Evolutionary conservation across 2,888 invertebrate species (phyloP).

Genomic region (Tholera decimalis): DNA sequence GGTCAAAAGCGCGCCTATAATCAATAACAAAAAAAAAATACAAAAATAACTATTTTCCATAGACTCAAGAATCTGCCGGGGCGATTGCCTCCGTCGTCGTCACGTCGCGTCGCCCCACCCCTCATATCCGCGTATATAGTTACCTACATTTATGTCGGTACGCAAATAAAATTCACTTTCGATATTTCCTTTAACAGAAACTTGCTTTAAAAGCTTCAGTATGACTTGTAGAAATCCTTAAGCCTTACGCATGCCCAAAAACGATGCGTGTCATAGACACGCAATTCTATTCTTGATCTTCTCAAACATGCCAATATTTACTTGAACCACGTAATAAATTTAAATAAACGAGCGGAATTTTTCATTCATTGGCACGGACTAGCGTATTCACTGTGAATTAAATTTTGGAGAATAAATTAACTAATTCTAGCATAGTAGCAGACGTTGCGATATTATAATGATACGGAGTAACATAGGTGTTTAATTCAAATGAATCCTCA

Average conservation of each 20-base stretch:
- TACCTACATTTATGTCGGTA: no score
- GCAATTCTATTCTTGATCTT: conserved; percentile 25
- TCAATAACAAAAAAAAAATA: no score
- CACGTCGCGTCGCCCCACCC: no score
- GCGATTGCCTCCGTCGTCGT: no score
- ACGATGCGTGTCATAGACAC: conserved; percentile 5
- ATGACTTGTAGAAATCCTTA: conserved; percentile 4
- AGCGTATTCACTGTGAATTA: conserved; percentile 57
- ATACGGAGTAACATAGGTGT: conserved; percentile 46
- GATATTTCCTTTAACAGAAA: conserved; percentile 32
- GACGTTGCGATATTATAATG: conserved; percentile 64
- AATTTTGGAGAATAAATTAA: conserved; percentile 70
- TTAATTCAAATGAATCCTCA: conserved; percentile 69
- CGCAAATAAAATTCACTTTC: conserved; percentile 60
- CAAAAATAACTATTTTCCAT: no score
- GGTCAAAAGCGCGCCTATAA: no score
- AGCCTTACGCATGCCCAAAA: conserved; percentile 8
- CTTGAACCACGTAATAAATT: conserved; percentile 33
- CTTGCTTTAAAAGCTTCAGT: background rate
- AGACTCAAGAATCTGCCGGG: no score
- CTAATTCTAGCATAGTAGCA: conserved; percentile 68
- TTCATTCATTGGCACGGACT: conserved; percentile 71
- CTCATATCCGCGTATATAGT: no score
- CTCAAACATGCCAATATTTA: conserved; percentile 34
- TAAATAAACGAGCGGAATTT: conserved; percentile 57